Evolutionary conservation across 1,140 invertebrate species (phyloP), one percentile per base, ranked within the genome.

Genomic region (Harlomillsia oculata): DNA sequence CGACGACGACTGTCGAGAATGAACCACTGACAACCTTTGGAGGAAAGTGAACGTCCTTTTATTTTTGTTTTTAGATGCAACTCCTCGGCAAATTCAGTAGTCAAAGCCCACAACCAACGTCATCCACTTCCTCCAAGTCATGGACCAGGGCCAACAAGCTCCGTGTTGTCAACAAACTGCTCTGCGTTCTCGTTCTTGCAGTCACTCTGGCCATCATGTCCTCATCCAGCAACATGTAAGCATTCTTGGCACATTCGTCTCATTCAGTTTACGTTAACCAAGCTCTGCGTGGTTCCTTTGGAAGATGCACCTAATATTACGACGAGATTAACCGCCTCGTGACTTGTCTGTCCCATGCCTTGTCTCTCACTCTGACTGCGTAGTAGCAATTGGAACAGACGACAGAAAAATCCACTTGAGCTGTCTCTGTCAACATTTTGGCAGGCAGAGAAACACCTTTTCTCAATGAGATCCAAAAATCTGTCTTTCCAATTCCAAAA

Each of bases 91-190:
- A 34, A 37, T 50, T 30, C 9, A 37, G 34, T 23, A 32, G 28
- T 30, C 30, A 48, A 28, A 48, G 45, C 45, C 45, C 45, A 34
- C 30, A 48, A 23, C 36, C 45, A 48, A 48, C 28, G 45, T 48
- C 45, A 48, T 30, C 28, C 30, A 32, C 45, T 21, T 50, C 48
- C 36, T 37, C 34, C 30, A 25, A 20, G 18, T 37, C 48, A 50
- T 37, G 30, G 48, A 37, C 32, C 32, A 50, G 39, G 13, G 39
- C n/a, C 48, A 37, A 23, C 48, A 50, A 50, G 34, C 28, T 23
- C 30, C n/a, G n/a, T n/a, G 34, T 36, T 23, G 39, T 26, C 48
- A 50, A 50, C 48, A 50, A 50, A 50, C 48, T 50, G 32, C 39
- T 50, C 34, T 50, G 39, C 48, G 48, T 50, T 50, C n/a, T 50